Base-by-base conservation (phyloP, 2,888 invertebrate species). In the Xestia xanthographa region DNA sequence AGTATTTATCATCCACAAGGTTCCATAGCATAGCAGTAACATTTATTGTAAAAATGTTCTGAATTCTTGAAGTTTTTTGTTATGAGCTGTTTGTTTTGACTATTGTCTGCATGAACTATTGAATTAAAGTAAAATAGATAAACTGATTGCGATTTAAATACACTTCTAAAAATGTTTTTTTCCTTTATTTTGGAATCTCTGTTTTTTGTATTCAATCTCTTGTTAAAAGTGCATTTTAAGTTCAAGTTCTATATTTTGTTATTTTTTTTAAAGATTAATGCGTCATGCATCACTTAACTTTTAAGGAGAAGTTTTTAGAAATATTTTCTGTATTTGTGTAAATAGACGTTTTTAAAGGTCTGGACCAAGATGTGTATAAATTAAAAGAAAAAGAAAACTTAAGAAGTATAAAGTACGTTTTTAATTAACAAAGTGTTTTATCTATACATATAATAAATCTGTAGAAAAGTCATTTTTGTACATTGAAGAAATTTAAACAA, bases 351-450 rank as follows among this genome's bases (percentile, higher is more conserved):
- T 80, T 71, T 75, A 66, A 79, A 77, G 77, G 84, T 87, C 86
- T 89, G 90, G 89, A 90, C 90, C 91, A 90, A 82, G 73, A 80
- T 75, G 66, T 85, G 77, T 78, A 84, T 78, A 84, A 82, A 82
- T 81, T 71, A 22, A 41, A 45, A 77, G 76, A 79, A 78, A 81
- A 76, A 69, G 22, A 66, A 62, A 70, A 81, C 74, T 79, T 87
- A 84, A 89, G 79, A 83, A 80, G 68, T 60, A 86, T 86, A 82
- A 66, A 82, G 50, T 63, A 85, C 77, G 86, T 87, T 88, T 86
- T 72, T 34, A 45, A 85, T 41, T 34, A 71, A 20, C n/a, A n/a
- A 43, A 60, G n/a, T 75, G n/a, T 81, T 85, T 81, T n/a, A n/a
- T n/a, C n/a, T n/a, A n/a, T n/a, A n/a, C n/a, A n/a, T n/a, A n/a